Evolutionary conservation across 2,113 vertebrate species (phyloP), one percentile per base, ranked within the genome.

Genomic region (Daubentonia madagascariensis): DNA sequence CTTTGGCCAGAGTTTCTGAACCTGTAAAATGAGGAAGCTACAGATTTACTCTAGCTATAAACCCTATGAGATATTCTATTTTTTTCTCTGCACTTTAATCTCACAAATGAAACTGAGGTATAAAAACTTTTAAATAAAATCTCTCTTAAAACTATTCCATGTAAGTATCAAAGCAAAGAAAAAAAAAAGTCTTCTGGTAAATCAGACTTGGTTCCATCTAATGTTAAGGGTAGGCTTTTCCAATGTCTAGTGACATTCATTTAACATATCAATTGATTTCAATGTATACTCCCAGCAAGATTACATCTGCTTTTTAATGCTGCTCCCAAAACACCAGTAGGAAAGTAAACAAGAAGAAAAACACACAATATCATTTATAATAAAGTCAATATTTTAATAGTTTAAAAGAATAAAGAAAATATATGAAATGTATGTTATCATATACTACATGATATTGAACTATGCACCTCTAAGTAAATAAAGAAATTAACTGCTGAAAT

Each of bases 81-180:
- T 67, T 90, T 52, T 45, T 37, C 30, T 50, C 32, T 92, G n/a
- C 1, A 81, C 8, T 8, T 85, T 88, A 89, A 91, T 85, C 67
- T 95, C 45, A 68, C 17, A 89, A 76, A 91, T 72, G 23, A 96
- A 87, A 89, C 2, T 45, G 22, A 94, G n/a, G 45, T 61, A 7
- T 54, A 63, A 95, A 93, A 88, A 52, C 1, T 63, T 72, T 65
- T 75, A 5, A 68, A 86, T 57, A 85, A 94, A 89, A 86, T 85
- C 67, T 85, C 80, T 72, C 37, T 84, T 96, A 90, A 76, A 96
- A 92, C 91, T 3, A 89, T 89, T 96, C 95, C 43, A 90, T 80
- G 59, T 87, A 93, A 65, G 12, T 78, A 65, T 75, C 65, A 96
- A 94, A 94, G 59, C 2, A 78, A 92, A 92, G 78, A 43, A 68